These are phyloP conservation scores for Drosophila triauraria DNA, from an alignment of 1,140 invertebrate species.

Conservation along the genomic window DNA sequence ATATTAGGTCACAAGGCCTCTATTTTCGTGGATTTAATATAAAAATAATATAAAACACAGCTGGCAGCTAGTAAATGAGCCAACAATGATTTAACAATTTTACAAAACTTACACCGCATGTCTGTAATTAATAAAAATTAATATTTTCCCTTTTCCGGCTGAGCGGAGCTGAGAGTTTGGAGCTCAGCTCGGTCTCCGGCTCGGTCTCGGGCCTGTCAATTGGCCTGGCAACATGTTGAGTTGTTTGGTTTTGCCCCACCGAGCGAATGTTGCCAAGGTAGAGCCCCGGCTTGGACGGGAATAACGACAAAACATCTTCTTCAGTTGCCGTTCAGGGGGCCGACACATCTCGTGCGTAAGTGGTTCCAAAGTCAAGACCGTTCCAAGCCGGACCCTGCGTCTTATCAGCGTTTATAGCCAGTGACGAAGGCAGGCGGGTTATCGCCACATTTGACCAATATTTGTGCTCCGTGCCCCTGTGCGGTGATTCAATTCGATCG, in stretches of 20 bases:
- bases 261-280: conserved; percentile 50
- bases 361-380: conserved; percentile 68
- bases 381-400: conserved; percentile 59
- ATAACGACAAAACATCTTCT: conserved; percentile 52
- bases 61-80: not conserved
- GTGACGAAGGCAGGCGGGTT: conserved; percentile 63
- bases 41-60: not conserved
- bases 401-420: conserved; percentile 49
- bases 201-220: conserved; percentile 30
- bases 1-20: conserved; percentile 5
- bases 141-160: conserved; percentile 25
- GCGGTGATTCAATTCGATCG: conserved; percentile 65
- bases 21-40: not conserved
- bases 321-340: conserved; percentile 28
- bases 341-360: conserved; percentile 59
- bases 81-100: conserved; percentile 14
- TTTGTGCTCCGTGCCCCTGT: conserved; percentile 9
- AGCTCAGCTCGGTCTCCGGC: not conserved
- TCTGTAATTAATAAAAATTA: conserved; percentile 32
- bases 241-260: conserved; percentile 31
- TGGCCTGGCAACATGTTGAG: conserved; percentile 72
- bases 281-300: conserved; percentile 6
- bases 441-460: conserved; percentile 66
- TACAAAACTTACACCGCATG: conserved; percentile 6
- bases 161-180: conserved; percentile 30